Conservation (phyloP, 2,797 vertebrate species). For the Strix occidentalis region DNA sequence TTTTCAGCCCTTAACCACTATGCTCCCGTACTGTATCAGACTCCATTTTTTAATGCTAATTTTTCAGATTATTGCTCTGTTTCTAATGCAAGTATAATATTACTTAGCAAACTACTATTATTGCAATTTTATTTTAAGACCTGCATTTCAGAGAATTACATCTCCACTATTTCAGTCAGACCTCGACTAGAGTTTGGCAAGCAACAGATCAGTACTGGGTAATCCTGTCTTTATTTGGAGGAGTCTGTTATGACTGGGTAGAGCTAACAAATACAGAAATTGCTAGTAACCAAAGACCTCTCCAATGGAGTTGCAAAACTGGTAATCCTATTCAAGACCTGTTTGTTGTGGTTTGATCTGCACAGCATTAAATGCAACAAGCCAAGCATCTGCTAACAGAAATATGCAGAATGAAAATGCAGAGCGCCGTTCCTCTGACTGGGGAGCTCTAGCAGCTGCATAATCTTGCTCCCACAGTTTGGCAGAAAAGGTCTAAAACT, state of each 20-base stretch:
- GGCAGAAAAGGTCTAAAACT: not conserved
- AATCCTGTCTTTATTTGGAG: not conserved
- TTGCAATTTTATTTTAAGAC: not conserved
- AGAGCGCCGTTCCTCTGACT: not conserved
- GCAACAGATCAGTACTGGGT: not conserved
- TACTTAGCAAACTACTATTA: not conserved
- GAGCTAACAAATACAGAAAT: not conserved
- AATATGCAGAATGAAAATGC: not conserved
- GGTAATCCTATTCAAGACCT: not conserved
- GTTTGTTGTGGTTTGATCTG: not conserved
- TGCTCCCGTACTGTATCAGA: not conserved
- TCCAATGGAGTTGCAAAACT: not conserved
- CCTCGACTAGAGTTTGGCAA: not conserved
- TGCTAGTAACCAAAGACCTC: not conserved
- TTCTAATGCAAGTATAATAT: not conserved
- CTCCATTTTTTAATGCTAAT: not conserved
- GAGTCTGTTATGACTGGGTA: not conserved
- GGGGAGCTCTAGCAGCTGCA: not conserved
- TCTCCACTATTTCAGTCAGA: not conserved
- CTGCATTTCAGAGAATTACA: not conserved
- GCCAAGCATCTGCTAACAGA: not conserved
- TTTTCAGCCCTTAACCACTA: not conserved
- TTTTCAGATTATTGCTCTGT: not conserved
- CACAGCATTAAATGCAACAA: not conserved
- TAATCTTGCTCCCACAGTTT: not conserved